phyloP scores from a whole-genome alignment of 30 jellyfish, hydroid and myxozoan species.

The Sanderia malayensis region DNA sequence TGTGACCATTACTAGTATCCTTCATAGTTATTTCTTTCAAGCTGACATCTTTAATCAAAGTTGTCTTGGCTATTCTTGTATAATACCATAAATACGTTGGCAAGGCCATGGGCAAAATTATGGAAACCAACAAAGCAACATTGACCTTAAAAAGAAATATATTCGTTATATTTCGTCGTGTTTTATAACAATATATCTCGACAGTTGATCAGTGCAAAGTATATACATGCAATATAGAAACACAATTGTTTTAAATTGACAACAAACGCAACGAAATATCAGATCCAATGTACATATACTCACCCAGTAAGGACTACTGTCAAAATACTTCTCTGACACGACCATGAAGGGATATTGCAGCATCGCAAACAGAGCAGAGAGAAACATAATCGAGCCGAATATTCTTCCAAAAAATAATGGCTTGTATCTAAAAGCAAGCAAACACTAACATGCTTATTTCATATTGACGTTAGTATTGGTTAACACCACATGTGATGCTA shows the following conservation, averaged over 20 bases:
- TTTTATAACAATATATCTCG: too few relatives aligned
- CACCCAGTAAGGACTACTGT: conserved; percentile 1
- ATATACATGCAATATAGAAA: too few relatives aligned
- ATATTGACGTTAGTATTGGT: too few relatives aligned
- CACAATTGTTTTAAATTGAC: too few relatives aligned
- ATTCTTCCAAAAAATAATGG: neutral
- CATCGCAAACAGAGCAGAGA: neutral
- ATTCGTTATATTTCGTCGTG: too few relatives aligned
- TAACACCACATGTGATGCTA: too few relatives aligned
- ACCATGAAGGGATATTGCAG: neutral
- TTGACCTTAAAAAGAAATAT: conserved; percentile 1
- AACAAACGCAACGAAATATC: too few relatives aligned
- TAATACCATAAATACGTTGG: neutral
- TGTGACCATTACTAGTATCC: too few relatives aligned
- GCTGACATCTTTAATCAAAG: neutral
- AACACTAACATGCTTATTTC: too few relatives aligned
- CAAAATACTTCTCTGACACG: neutral
- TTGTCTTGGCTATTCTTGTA: neutral
- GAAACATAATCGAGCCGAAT: neutral
- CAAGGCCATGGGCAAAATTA: neutral
- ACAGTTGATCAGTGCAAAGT: too few relatives aligned
- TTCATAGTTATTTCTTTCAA: neutral
- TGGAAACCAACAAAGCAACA: neutral
- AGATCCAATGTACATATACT: too few relatives aligned
- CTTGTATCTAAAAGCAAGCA: neutral